These are phyloP conservation scores for Acanthacorydalis orientalis DNA, from an alignment of 2,888 invertebrate genomes.

Conservation along the genomic window DNA sequence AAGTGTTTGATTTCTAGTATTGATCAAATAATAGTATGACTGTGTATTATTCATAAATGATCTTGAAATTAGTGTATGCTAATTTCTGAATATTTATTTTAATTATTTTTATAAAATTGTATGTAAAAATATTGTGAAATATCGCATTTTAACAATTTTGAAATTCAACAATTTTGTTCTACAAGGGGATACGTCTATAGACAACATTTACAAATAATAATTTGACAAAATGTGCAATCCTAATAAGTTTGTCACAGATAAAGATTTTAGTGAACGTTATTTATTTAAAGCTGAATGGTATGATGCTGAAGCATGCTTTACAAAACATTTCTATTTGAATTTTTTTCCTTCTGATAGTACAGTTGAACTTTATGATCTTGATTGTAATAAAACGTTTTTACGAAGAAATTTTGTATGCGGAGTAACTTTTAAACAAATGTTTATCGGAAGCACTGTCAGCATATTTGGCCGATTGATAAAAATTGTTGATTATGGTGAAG, in stretches of 20 bases:
- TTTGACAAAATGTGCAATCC: neutral
- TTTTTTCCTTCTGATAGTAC: slow-evolving; percentile 63
- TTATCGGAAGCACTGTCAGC: slow-evolving; percentile 52
- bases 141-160: too few relatives aligned
- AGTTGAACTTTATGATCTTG: slow-evolving; percentile 45
- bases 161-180: neutral
- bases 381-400: slow-evolving; percentile 25
- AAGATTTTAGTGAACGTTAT: slow-evolving; percentile 33
- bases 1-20: neutral
- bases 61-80: too few relatives aligned
- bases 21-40: neutral
- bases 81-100: too few relatives aligned
- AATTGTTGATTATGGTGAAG: slow-evolving; percentile 56
- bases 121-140: too few relatives aligned
- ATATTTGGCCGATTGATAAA: slow-evolving; percentile 59
- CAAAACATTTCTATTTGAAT: slow-evolving; percentile 58
- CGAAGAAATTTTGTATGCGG: slow-evolving; percentile 51
- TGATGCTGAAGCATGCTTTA: slow-evolving; percentile 57
- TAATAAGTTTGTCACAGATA: neutral
- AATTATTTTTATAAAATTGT: too few relatives aligned
- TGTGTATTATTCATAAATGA: too few relatives aligned
- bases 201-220: too few relatives aligned
- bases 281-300: slow-evolving; percentile 73
- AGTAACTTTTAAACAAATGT: slow-evolving; percentile 46
- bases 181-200: neutral